Percentiles rank a stretch among this genome's conserved stretches.
Conservation (phyloP, 2,113 vertebrate species). For the Seriola dumerili region DNA sequence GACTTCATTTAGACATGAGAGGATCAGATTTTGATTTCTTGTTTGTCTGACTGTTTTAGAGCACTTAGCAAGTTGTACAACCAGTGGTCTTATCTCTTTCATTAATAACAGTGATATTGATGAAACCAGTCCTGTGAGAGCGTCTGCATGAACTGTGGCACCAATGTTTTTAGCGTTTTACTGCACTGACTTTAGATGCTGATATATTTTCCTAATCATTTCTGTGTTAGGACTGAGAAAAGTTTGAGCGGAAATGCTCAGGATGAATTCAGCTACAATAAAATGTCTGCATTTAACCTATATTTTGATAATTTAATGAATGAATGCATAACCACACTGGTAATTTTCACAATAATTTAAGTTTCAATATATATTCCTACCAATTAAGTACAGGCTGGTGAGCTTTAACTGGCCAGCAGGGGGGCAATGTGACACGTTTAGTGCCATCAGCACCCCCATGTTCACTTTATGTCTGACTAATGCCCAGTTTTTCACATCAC, state of each 20-base stretch:
- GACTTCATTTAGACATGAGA: neutral
- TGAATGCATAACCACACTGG: neutral
- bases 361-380: no score
- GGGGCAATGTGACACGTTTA: neutral
- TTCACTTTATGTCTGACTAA: slow-evolving; percentile 15
- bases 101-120: neutral
- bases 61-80: neutral
- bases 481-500: neutral
- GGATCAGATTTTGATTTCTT: neutral
- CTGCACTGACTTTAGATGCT: neutral
- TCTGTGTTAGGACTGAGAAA: neutral
- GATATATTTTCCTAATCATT: neutral
- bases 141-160: no score
- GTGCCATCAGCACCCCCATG: neutral
- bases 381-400: neutral
- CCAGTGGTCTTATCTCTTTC: no score
- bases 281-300: neutral
- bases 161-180: no score
- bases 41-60: neutral
- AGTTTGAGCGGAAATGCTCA: neutral
- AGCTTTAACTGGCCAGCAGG: neutral
- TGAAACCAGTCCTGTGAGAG: no score
- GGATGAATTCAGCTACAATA: no score
- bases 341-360: neutral
- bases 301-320: neutral